Percentiles rank a stretch among this genome's conserved stretches.
These are phyloP conservation scores for Polypterus bichir DNA, from an alignment of 2,113 vertebrate genomes.

Conservation along the genomic window DNA sequence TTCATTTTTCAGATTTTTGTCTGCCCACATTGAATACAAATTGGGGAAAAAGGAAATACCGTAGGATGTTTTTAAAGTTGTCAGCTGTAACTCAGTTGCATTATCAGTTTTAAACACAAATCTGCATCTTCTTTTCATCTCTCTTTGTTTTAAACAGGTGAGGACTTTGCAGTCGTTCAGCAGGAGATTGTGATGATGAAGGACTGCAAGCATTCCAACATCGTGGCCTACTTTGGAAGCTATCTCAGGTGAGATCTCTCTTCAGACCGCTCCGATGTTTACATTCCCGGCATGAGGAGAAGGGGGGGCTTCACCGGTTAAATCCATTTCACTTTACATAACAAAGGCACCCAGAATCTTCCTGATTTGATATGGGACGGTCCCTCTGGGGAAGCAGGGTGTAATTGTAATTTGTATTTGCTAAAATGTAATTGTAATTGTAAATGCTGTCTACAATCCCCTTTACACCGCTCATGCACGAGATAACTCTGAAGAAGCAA, in stretches of 20 bases:
- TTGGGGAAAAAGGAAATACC: too few relatives aligned
- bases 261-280: slow-evolving; percentile 19
- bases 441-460: background rate
- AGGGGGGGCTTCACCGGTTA: background rate
- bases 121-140: background rate
- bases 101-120: too few relatives aligned
- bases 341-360: too few relatives aligned
- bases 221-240: slow-evolving; percentile 97
- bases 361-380: too few relatives aligned
- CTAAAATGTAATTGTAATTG: background rate
- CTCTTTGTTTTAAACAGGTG: slow-evolving; percentile 58
- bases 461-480: background rate
- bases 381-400: too few relatives aligned
- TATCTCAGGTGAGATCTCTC: slow-evolving; percentile 78
- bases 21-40: too few relatives aligned
- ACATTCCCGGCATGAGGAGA: slow-evolving; percentile 14
- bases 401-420: too few relatives aligned
- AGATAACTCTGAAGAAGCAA: too few relatives aligned
- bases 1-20: too few relatives aligned
- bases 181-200: slow-evolving; percentile 99
- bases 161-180: slow-evolving; percentile 98
- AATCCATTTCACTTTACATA: too few relatives aligned
- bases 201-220: slow-evolving; percentile 97
- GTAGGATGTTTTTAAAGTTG: too few relatives aligned
- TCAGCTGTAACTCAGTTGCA: too few relatives aligned